These are phyloP conservation scores for Liasis olivaceus DNA, from an alignment of 2,797 vertebrate species.

Conservation along the genomic window DNA sequence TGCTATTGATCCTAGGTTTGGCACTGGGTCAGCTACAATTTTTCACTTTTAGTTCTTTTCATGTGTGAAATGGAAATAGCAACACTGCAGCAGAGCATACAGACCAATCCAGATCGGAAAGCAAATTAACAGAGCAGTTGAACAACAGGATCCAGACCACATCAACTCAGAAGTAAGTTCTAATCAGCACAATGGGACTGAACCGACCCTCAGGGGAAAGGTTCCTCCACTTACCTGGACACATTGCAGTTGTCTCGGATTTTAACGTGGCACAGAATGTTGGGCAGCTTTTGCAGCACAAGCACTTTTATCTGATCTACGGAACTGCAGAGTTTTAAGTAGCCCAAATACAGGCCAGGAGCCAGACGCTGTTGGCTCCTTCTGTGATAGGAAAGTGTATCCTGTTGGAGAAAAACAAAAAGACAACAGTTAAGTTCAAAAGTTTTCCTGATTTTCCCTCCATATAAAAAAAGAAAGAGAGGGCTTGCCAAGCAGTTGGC, in stretches of 20 bases:
- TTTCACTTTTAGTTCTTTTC: not conserved
- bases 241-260: slow-evolving; percentile 90
- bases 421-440: slow-evolving; percentile 4
- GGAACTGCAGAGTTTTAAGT: slow-evolving; percentile 96
- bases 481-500: slow-evolving; percentile 44
- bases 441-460: not conserved
- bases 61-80: not conserved
- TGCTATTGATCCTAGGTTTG: not conserved
- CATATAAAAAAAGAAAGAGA: slow-evolving; percentile 5
- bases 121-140: not conserved
- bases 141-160: not conserved
- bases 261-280: slow-evolving; percentile 90
- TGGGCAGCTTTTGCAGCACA: slow-evolving; percentile 88
- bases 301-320: slow-evolving; percentile 98
- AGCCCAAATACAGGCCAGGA: slow-evolving; percentile 92
- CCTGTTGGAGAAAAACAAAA: slow-evolving; percentile 73
- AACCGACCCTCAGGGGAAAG: not conserved
- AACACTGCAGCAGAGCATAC: not conserved
- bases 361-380: slow-evolving; percentile 86
- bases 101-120: not conserved
- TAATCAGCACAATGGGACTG: not conserved
- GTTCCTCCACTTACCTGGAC: slow-evolving; percentile 77
- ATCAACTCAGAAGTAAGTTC: not conserved
- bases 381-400: slow-evolving; percentile 90
- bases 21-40: not conserved